A percentile compares a stretch with the other conserved stretches of the same genome.
Conservation (phyloP, 2,797 vertebrate genomes). For the Sebastes jordani region DNA sequence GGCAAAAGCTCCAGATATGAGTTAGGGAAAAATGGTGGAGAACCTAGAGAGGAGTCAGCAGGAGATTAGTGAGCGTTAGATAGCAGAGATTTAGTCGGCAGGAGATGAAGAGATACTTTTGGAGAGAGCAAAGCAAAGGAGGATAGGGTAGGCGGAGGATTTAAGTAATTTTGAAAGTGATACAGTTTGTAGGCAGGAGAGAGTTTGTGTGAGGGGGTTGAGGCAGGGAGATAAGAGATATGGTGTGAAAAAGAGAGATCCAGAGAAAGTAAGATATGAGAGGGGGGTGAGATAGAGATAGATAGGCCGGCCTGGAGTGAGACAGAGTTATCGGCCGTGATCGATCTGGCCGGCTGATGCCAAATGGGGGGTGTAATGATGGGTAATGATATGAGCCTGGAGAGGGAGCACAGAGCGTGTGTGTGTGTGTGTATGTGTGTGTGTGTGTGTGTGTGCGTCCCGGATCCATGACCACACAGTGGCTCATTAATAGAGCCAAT, state of each 20-base stretch:
- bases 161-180: constrained; percentile 75
- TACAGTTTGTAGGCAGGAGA: constrained; percentile 71
- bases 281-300: constrained; percentile 75
- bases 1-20: constrained; percentile 51
- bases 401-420: constrained; percentile 56
- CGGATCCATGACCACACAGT: constrained; percentile 61
- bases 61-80: constrained; percentile 59
- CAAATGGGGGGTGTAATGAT: constrained; percentile 86
- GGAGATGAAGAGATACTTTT: constrained; percentile 63
- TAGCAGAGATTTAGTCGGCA: constrained; percentile 50
- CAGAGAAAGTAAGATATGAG: constrained; percentile 64
- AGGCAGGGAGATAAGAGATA: constrained; percentile 55
- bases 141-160: constrained; percentile 64
- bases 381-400: constrained; percentile 83
- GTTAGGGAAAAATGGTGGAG: constrained; percentile 45
- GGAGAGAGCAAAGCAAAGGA: constrained; percentile 55
- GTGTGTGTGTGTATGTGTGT: constrained; percentile 12
- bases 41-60: constrained; percentile 51
- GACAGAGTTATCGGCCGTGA: constrained; percentile 81
- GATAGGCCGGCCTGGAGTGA: constrained; percentile 76
- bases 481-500: constrained; percentile 76
- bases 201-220: constrained; percentile 64
- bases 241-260: constrained; percentile 68
- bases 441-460: constrained; percentile 16
- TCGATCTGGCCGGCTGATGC: constrained; percentile 82